Percentiles rank a stretch among this genome's conserved stretches.
phyloP scores from a whole-genome alignment of 2,888 invertebrate species.

The Holacanthella duospinosa region DNA sequence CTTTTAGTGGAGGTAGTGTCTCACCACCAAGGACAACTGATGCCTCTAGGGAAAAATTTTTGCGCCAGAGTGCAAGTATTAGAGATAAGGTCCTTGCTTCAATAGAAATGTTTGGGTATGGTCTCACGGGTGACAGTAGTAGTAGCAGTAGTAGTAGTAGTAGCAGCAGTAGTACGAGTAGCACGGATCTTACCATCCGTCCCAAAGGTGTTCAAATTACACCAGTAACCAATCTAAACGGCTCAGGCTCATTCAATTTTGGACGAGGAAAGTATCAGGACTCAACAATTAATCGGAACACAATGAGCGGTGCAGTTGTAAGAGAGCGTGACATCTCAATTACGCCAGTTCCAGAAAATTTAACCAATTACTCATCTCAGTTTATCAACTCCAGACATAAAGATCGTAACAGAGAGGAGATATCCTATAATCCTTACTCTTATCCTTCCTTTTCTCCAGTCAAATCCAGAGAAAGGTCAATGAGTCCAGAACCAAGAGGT shows the following conservation, averaged over 20 bases:
- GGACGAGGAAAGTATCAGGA: slow-evolving; percentile 1
- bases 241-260: neutral
- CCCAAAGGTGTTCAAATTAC: neutral
- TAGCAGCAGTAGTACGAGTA: slow-evolving; percentile 8
- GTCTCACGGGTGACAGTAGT: slow-evolving; percentile 17
- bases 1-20: neutral
- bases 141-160: slow-evolving; percentile 12
- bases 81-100: slow-evolving; percentile 35
- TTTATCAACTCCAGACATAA: neutral
- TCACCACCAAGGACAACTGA: slow-evolving; percentile 11
- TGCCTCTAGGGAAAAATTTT: slow-evolving; percentile 16
- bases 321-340: neutral
- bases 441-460: neutral
- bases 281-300: neutral
- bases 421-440: neutral
- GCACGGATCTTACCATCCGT: neutral
- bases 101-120: slow-evolving; percentile 36
- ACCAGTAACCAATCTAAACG: neutral
- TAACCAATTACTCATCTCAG: neutral
- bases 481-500: neutral
- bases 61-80: slow-evolving; percentile 21
- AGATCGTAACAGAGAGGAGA: neutral
- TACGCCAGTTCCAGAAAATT: neutral
- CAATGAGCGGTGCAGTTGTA: neutral
- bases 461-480: neutral